phyloP scores from a whole-genome alignment of 2,888 invertebrate genomes.

The Rhorus exstirpatorius region DNA sequence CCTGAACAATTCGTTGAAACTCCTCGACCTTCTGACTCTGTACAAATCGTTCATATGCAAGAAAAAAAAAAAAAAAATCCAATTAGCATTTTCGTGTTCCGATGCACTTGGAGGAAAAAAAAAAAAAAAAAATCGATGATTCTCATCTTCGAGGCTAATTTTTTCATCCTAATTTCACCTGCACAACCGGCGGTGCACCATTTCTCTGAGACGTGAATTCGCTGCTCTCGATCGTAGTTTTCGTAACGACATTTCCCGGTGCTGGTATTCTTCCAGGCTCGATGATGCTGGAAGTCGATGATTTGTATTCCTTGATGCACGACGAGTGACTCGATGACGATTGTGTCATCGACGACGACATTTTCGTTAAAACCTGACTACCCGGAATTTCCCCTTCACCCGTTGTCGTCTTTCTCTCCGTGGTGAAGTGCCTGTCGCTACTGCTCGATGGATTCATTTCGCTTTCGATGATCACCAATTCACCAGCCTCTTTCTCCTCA shows the following conservation, averaged over 20 bases:
- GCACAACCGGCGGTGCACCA: conserved; percentile 83
- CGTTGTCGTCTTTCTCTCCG: conserved; percentile 79
- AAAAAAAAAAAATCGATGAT: background rate
- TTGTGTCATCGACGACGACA: conserved; percentile 83
- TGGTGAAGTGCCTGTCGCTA: conserved; percentile 84
- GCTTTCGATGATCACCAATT: conserved; percentile 75
- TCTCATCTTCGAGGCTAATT: conserved; percentile 5
- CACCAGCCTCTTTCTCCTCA: conserved; percentile 74
- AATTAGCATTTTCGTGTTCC: background rate
- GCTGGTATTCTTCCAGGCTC: conserved; percentile 76
- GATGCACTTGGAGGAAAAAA: conserved; percentile 1
- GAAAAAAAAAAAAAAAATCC: conserved; percentile 28
- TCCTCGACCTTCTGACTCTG: conserved; percentile 84
- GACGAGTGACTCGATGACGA: conserved; percentile 83
- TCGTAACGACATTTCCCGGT: conserved; percentile 79
- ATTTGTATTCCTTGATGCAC: conserved; percentile 82
- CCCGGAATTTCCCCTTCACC: conserved; percentile 74
- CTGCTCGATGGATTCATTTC: conserved; percentile 84
- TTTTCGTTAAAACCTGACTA: conserved; percentile 79
- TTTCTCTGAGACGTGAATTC: conserved; percentile 81
- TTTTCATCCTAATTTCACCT: conserved; percentile 74
- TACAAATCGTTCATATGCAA: background rate
- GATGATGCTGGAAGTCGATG: conserved; percentile 79
- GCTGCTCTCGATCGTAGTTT: conserved; percentile 81
- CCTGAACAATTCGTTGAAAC: conserved; percentile 83